phyloP scores from a whole-genome alignment of 2,888 invertebrate species.

The Candidula unifasciata region DNA sequence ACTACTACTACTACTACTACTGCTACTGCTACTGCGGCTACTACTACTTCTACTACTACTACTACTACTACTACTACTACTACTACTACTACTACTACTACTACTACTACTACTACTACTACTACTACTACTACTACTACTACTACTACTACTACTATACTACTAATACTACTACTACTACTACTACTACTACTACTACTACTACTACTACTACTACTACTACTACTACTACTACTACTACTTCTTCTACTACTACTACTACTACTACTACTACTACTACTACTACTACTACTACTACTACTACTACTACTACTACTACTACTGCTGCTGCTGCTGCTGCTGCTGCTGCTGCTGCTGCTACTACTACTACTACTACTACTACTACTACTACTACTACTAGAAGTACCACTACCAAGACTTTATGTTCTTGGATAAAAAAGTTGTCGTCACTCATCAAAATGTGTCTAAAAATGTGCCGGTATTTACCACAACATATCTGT shows the following conservation, averaged over 20 bases:
- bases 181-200: background rate
- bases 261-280: background rate
- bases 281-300: background rate
- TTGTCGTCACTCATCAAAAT: no score
- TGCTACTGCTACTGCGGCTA: background rate
- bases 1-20: background rate
- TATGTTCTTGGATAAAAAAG: no score
- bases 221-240: background rate
- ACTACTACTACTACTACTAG: background rate
- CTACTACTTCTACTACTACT: constrained; percentile 4
- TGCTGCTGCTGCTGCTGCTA: background rate
- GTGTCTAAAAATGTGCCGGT: no score
- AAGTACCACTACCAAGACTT: background rate
- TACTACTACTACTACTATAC: no score
- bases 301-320: background rate
- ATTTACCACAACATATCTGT: no score
- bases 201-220: background rate
- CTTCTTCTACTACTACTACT: background rate
- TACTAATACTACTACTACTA: no score
- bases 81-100: background rate
- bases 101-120: background rate
- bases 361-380: background rate
- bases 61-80: constrained; percentile 8
- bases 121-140: background rate
- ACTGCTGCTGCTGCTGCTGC: background rate